Evolutionary conservation across 2,888 invertebrate species (phyloP).

Genomic region (Lycocerus yunnanus): DNA sequence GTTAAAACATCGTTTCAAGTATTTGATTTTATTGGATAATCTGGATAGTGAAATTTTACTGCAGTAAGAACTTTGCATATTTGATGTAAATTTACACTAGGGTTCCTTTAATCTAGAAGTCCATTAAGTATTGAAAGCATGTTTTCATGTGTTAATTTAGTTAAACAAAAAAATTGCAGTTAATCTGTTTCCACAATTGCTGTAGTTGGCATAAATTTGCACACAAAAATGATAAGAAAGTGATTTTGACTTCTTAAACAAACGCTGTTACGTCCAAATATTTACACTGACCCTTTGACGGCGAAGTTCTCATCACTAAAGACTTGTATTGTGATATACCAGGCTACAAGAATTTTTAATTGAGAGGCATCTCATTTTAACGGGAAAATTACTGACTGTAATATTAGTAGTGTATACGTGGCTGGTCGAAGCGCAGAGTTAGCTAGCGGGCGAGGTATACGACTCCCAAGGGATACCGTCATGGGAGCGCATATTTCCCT

Average conservation of each 20-base stretch:
- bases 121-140: constrained; percentile 1
- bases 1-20: not conserved
- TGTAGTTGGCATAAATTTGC: not conserved
- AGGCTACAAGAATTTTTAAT: constrained; percentile 25
- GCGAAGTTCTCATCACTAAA: not conserved
- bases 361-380: constrained; percentile 34
- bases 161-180: not conserved
- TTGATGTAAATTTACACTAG: not conserved
- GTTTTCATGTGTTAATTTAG: not conserved
- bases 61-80: not conserved
- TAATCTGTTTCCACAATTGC: not conserved
- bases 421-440: constrained; percentile 42
- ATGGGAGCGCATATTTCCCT: constrained; percentile 53
- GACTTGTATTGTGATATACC: not conserved
- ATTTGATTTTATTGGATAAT: not conserved
- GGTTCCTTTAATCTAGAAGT: not conserved
- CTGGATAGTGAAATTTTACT: not conserved
- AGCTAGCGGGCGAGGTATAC: constrained; percentile 48
- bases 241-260: not conserved
- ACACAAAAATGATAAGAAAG: not conserved
- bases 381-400: constrained; percentile 42
- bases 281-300: not conserved
- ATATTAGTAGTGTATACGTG: constrained; percentile 47
- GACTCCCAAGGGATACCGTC: constrained; percentile 48
- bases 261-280: not conserved